Evolutionary conservation across 1,140 invertebrate species (phyloP).

Genomic region (Tetragonula clypearis): DNA sequence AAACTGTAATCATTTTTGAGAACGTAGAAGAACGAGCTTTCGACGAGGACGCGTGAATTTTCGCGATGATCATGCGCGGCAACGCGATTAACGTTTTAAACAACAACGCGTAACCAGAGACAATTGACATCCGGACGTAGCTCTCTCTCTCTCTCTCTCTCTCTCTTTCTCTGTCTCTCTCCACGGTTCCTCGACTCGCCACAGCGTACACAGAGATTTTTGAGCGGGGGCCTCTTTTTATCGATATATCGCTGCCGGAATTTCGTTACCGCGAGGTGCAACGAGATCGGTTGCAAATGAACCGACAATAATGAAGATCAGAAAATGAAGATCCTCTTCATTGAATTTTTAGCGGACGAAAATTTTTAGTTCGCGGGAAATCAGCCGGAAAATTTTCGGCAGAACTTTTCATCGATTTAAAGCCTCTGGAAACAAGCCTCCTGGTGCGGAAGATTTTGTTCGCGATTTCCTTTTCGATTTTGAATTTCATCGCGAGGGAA

Average conservation of each 20-base stretch:
- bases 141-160: no score
- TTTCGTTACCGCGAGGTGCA: background rate
- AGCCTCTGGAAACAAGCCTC: background rate
- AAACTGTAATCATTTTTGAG: conserved; percentile 69
- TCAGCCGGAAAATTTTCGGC: background rate
- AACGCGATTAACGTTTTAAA: conserved; percentile 55
- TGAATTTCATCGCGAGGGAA: background rate
- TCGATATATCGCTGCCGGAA: background rate
- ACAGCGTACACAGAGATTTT: background rate
- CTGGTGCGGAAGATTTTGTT: background rate
- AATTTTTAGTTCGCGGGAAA: background rate
- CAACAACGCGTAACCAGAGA: conserved; percentile 29
- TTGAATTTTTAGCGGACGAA: background rate
- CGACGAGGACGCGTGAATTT: conserved; percentile 13
- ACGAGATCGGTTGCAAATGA: background rate
- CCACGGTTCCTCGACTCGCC: background rate
- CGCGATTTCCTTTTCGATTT: background rate
- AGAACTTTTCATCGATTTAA: background rate
- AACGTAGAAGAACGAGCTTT: conserved; percentile 50
- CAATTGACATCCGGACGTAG: conserved; percentile 29
- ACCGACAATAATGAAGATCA: background rate
- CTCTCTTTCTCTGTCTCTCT: no score
- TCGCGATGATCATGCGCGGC: conserved; percentile 39
- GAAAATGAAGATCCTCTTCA: background rate
- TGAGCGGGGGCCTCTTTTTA: background rate